phyloP scores from a whole-genome alignment of 2,113 vertebrate species.

The cat (Felis catus) region DNA sequence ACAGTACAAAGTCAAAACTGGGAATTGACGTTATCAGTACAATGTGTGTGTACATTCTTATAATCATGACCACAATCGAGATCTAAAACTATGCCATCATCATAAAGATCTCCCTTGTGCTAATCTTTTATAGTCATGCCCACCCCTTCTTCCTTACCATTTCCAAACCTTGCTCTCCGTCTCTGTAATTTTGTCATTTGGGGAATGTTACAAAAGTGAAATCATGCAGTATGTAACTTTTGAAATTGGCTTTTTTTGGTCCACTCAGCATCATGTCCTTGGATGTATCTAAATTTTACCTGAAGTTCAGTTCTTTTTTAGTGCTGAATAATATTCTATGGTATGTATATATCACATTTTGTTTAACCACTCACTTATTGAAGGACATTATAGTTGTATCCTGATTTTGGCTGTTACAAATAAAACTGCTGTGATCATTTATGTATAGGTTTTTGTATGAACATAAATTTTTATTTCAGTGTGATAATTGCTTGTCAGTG shows the following conservation, averaged over 20 bases:
- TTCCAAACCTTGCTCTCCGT: not conserved
- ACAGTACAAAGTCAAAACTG: not conserved
- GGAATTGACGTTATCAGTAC: not conserved
- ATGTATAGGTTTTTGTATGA: not conserved
- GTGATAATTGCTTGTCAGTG: not conserved
- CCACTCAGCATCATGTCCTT: not conserved
- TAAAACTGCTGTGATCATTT: not conserved
- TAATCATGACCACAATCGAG: not conserved
- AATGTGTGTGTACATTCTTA: not conserved
- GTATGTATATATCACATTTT: not conserved
- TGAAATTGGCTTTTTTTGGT: not conserved
- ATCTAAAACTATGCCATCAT: not conserved
- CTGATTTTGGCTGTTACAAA: not conserved
- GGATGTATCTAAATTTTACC: not conserved
- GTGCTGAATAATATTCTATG: not conserved
- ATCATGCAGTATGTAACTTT: not conserved
- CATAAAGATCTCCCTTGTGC: not conserved
- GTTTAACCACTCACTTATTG: not conserved
- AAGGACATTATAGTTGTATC: not conserved
- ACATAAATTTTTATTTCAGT: not conserved
- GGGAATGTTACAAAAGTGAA: not conserved
- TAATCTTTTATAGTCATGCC: not conserved
- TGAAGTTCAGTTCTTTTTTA: not conserved
- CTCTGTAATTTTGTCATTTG: not conserved
- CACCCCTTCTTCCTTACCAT: not conserved